Evolutionary conservation across 2,797 vertebrate species (phyloP).

Genomic region (Balearica regulorum): DNA sequence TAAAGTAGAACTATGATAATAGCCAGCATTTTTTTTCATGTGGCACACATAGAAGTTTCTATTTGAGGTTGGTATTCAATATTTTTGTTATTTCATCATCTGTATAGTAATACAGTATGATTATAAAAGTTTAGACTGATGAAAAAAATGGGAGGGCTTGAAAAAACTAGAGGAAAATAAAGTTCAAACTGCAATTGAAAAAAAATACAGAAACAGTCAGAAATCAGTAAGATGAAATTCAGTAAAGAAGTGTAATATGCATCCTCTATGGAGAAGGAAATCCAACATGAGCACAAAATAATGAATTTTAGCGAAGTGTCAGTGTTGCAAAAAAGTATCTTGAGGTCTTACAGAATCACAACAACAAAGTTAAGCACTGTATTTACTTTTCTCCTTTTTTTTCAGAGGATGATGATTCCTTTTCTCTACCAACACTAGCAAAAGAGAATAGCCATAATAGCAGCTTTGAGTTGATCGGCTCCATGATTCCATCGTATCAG

Average conservation of each 20-base stretch:
- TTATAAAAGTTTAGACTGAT: neutral
- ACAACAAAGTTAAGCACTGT: neutral
- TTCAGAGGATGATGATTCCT: constrained; percentile 90
- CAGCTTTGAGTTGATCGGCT: constrained; percentile 93
- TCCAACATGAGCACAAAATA: neutral
- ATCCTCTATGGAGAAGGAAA: neutral
- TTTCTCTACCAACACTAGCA: constrained; percentile 74
- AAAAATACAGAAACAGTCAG: neutral
- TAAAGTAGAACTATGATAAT: neutral
- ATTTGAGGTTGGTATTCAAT: fast-evolving
- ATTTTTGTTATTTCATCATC: neutral
- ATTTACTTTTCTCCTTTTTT: neutral
- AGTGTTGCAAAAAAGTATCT: neutral
- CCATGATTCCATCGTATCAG: constrained; percentile 96
- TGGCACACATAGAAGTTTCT: neutral
- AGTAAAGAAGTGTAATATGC: neutral
- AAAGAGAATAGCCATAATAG: constrained; percentile 96
- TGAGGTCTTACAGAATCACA: neutral
- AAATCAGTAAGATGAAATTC: neutral
- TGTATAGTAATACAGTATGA: neutral
- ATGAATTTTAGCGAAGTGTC: neutral
- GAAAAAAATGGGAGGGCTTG: neutral
- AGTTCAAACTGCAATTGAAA: neutral
- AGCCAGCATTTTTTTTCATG: neutral
- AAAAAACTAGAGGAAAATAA: neutral